These are phyloP conservation scores for Amblyopsis hoosieri DNA, from an alignment of 2,797 vertebrate species.

Conservation along the genomic window DNA sequence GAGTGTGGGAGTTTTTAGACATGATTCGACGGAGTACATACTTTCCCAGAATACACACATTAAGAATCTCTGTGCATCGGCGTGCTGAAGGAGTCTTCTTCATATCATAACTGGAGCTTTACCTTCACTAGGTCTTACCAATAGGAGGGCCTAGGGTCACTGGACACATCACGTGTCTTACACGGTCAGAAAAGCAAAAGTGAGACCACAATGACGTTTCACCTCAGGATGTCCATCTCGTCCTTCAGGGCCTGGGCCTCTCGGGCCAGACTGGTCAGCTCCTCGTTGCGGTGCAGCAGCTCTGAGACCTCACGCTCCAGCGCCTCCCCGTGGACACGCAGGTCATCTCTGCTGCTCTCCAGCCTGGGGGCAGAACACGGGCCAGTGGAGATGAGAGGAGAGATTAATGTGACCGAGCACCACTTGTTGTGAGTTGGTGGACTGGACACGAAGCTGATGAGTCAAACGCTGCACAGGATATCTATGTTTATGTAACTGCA, in stretches of 20 bases:
- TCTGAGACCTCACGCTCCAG: conserved; percentile 81
- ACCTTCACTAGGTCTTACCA: too few relatives aligned
- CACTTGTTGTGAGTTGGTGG: too few relatives aligned
- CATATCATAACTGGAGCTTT: too few relatives aligned
- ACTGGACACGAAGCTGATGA: too few relatives aligned
- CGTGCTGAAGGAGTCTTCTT: conserved; percentile 43
- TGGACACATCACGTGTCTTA: not conserved
- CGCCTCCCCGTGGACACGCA: conserved; percentile 70
- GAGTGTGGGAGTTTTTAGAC: conserved; percentile 22
- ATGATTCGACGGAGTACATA: conserved; percentile 18
- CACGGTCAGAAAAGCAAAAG: not conserved
- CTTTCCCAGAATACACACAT: conserved; percentile 23
- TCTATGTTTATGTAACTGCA: too few relatives aligned
- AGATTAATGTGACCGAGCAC: not conserved
- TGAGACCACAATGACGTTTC: not conserved
- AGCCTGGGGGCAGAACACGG: conserved; percentile 66
- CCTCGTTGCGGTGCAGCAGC: conserved; percentile 84
- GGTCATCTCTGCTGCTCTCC: conserved; percentile 85
- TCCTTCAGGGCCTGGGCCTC: conserved; percentile 89
- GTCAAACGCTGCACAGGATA: too few relatives aligned
- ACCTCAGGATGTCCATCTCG: conserved; percentile 92
- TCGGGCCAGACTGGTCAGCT: conserved; percentile 86
- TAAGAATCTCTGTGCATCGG: conserved; percentile 55
- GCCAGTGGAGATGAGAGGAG: conserved; percentile 9
- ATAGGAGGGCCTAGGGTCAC: not conserved